These are phyloP conservation scores for Nomia melanderi DNA, from an alignment of 1,140 invertebrate genomes.

Conservation along the genomic window DNA sequence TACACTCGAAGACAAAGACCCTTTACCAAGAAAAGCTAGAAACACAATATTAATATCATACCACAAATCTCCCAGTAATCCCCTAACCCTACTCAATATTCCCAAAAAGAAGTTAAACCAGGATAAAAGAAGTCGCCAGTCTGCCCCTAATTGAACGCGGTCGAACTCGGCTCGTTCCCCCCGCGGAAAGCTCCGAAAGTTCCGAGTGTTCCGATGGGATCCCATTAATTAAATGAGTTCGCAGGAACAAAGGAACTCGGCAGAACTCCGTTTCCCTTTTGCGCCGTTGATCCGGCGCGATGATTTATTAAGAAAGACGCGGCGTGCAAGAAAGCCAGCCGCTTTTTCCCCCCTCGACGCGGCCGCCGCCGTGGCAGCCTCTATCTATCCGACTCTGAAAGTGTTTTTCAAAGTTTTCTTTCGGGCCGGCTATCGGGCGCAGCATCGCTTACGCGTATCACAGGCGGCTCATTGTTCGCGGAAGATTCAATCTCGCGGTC, in stretches of 20 bases:
- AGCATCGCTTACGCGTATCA: constrained; percentile 46
- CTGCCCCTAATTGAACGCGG: too few relatives aligned
- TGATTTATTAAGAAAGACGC: constrained; percentile 4
- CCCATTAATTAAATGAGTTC: background rate
- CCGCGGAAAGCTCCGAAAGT: too few relatives aligned
- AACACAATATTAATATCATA: too few relatives aligned
- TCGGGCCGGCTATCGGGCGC: background rate
- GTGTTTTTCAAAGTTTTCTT: background rate
- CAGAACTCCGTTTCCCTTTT: background rate
- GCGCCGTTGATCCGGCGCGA: background rate
- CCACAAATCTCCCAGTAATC: too few relatives aligned
- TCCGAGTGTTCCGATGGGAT: too few relatives aligned
- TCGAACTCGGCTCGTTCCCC: too few relatives aligned
- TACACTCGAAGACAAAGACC: too few relatives aligned
- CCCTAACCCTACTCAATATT: too few relatives aligned
- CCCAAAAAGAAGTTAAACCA: too few relatives aligned
- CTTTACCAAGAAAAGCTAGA: too few relatives aligned
- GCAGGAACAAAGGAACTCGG: background rate
- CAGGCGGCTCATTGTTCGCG: constrained; percentile 41
- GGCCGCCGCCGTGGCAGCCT: too few relatives aligned
- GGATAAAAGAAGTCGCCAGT: too few relatives aligned
- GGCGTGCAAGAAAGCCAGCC: background rate
- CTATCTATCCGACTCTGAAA: background rate
- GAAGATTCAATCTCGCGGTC: constrained; percentile 37
- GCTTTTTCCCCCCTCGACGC: background rate